Conservation (phyloP, 2,113 vertebrate species). For the Alligator sinensis region DNA sequence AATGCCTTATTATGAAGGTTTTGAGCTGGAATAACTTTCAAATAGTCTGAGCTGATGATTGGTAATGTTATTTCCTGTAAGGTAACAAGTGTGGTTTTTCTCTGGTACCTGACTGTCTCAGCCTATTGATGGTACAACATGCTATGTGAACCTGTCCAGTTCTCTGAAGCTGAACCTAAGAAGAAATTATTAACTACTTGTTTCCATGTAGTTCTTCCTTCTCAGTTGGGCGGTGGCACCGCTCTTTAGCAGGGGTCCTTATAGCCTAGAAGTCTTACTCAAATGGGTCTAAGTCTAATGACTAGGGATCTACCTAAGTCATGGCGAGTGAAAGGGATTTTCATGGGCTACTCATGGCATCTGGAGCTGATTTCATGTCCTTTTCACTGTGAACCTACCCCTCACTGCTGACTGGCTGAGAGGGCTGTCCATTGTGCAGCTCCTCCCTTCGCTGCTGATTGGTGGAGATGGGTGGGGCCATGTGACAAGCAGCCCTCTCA, state of each 20-base stretch:
- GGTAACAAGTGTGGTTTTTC: constrained; percentile 75
- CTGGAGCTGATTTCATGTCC: too few species aligned
- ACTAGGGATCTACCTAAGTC: too few species aligned
- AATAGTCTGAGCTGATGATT: neutral
- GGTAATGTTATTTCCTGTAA: neutral
- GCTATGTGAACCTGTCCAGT: constrained; percentile 70
- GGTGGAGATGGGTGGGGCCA: too few species aligned
- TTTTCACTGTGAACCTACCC: too few species aligned
- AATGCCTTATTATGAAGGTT: neutral
- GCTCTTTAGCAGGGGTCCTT: constrained; percentile 79
- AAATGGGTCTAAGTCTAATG: constrained; percentile 35
- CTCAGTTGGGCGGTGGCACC: constrained; percentile 73
- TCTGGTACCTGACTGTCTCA: constrained; percentile 76
- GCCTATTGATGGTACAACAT: constrained; percentile 76
- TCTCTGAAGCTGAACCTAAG: constrained; percentile 64
- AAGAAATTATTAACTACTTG: constrained; percentile 64
- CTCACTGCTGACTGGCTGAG: too few species aligned
- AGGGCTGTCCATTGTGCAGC: too few species aligned
- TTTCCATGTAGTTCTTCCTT: constrained; percentile 76
- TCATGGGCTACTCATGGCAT: too few species aligned
- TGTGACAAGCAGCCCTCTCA: too few species aligned
- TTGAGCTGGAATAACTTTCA: neutral
- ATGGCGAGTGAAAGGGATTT: too few species aligned
- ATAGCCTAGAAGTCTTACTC: constrained; percentile 49
- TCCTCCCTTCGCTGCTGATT: too few species aligned